Percentiles rank a stretch among this genome's conserved stretches.
These are phyloP conservation scores for Glaucopsyche alexis DNA, from an alignment of 2,888 invertebrate species.

Conservation along the genomic window DNA sequence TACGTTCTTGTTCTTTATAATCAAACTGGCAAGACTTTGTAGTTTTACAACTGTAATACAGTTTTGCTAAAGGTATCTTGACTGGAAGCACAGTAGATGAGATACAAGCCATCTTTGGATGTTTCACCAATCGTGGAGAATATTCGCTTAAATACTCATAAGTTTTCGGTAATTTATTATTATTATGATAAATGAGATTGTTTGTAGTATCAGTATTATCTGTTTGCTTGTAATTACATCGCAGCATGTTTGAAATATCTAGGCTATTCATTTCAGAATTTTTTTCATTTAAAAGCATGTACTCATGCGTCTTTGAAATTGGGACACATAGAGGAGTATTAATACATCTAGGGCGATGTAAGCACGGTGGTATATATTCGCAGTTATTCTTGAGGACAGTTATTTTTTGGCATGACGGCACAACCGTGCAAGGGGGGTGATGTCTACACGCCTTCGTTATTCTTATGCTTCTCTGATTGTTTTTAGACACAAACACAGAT, in stretches of 20 bases:
- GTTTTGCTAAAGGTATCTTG: slow-evolving; percentile 41
- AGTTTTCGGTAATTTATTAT: slow-evolving; percentile 49
- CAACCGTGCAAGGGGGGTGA: slow-evolving; percentile 69
- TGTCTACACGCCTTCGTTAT: slow-evolving; percentile 71
- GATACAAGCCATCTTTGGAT: slow-evolving; percentile 45
- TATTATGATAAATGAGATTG: slow-evolving; percentile 47
- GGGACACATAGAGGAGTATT: slow-evolving; percentile 69
- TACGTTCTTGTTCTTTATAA: slow-evolving; percentile 44
- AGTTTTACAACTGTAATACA: slow-evolving; percentile 46
- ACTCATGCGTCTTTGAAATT: slow-evolving; percentile 54
- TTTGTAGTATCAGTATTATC: slow-evolving; percentile 49
- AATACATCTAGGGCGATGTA: slow-evolving; percentile 66
- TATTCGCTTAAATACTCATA: slow-evolving; percentile 48
- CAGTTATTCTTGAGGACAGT: slow-evolving; percentile 65
- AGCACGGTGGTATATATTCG: slow-evolving; percentile 64
- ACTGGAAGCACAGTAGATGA: slow-evolving; percentile 45
- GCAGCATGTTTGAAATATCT: slow-evolving; percentile 47
- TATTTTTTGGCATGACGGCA: slow-evolving; percentile 67
- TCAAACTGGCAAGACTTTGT: slow-evolving; percentile 66
- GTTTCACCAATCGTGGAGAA: slow-evolving; percentile 45
- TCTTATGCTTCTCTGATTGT: slow-evolving; percentile 55
- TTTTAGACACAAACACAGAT: slow-evolving; percentile 43
- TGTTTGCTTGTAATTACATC: slow-evolving; percentile 49
- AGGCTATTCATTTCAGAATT: slow-evolving; percentile 44
- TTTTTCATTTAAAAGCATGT: slow-evolving; percentile 47